Evolutionary conservation across 2,797 vertebrate genomes (phyloP).

Genomic region (Phoxinus dragarum): DNA sequence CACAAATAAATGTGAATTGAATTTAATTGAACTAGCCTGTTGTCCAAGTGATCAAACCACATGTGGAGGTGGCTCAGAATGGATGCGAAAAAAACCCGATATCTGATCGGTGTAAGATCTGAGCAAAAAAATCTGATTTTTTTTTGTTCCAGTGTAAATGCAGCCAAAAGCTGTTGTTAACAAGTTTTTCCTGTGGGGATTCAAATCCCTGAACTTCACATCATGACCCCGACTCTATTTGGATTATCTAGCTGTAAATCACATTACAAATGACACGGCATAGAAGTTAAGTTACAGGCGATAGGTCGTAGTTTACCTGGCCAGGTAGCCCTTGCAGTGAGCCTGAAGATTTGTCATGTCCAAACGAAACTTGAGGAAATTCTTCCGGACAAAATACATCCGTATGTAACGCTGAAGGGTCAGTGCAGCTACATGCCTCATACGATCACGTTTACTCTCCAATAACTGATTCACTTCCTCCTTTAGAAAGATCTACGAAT

Average conservation of each 20-base stretch:
- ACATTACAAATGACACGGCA: background rate
- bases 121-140: background rate
- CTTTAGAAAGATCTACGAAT: conserved; percentile 90
- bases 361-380: conserved; percentile 81
- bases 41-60: background rate
- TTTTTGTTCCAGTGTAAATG: background rate
- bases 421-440: conserved; percentile 86
- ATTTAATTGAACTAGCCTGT: background rate
- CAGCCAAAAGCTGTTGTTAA: background rate
- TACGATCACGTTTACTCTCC: conserved; percentile 87
- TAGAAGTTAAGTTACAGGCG: background rate
- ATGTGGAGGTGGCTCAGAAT: background rate
- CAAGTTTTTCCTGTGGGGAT: background rate
- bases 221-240: background rate
- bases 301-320: conserved; percentile 77
- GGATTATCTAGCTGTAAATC: too few relatives aligned
- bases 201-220: background rate
- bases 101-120: background rate
- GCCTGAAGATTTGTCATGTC: conserved; percentile 83
- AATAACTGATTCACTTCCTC: conserved; percentile 90
- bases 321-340: conserved; percentile 82
- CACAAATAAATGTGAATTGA: too few relatives aligned
- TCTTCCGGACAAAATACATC: conserved; percentile 82
- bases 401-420: conserved; percentile 88
- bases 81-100: background rate